Base-by-base conservation (phyloP, 2,113 vertebrate species). In the Sminthopsis crassicaudata region DNA sequence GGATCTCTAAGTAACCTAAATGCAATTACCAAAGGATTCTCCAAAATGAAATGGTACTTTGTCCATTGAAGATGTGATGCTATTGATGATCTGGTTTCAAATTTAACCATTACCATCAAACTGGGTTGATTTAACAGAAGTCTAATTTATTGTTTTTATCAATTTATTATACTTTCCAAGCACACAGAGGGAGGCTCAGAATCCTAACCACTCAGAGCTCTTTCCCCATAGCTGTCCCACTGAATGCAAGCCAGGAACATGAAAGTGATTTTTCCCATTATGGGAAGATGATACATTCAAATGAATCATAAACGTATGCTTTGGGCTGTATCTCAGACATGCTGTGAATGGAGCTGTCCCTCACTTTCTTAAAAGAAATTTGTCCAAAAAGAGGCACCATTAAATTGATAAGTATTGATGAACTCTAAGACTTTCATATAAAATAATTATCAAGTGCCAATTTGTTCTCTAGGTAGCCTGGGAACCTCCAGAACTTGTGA, bases 371-470 rank as follows among this genome's bases (percentile, higher is more conserved):
- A 54, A 92, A 92, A 96, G 51, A 92, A 97, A 93, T 94, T 90
- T 94, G 91, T 94, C 92, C 51, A 46, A 94, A 95, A 53, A 92
- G 48, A 36, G 90, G 89, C 94, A 94, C 94, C 91, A 95, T 96
- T 95, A 94, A 91, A 95, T 52, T 93, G 91, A 88, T 92, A 91
- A 94, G 89, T 93, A 93, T 91, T 94, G 97, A 95, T 93, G 53
- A 93, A 8, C 57, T 14, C 22, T 90, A 95, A 90, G 67, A 92
- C 50, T 93, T 36, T 97, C 92, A 60, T 92, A 88, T 54, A 93
- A 92, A 94, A 91, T 94, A 96, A 97, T 97, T 90, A 52, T 67
- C 36, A 91, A 92, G 46, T 0, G 3, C 93, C 88, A 89, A 92
- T 76, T 92, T 91, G 53, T 30, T 94, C 94, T 95, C 88, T 36